Percentiles rank a stretch among this genome's conserved stretches.
Conservation (phyloP, 2,113 vertebrate genomes). For the Potamarius usumacintae region DNA sequence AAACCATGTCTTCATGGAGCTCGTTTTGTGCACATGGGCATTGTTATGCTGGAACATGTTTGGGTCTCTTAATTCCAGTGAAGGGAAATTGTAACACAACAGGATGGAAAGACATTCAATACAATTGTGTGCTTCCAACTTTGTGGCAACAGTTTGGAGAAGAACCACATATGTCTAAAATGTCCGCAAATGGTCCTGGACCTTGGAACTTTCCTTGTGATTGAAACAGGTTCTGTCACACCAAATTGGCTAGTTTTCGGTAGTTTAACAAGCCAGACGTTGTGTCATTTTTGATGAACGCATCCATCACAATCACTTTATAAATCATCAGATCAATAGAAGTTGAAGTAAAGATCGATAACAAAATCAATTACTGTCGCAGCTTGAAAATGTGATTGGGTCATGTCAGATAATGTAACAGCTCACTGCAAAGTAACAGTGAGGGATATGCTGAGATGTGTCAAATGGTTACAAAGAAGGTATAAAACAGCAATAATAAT, state of each 20-base stretch:
- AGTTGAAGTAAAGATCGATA: background rate
- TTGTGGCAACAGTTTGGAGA: no score
- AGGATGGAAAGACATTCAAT: no score
- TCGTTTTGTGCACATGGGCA: no score
- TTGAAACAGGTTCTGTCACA: background rate
- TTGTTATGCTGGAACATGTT: no score
- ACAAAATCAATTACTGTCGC: background rate
- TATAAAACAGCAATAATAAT: background rate
- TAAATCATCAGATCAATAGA: background rate
- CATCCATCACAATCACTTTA: background rate
- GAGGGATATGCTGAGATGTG: background rate
- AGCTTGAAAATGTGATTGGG: background rate
- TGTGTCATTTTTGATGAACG: background rate
- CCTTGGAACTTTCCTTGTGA: background rate
- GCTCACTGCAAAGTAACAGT: background rate
- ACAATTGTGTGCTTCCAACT: no score
- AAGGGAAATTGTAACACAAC: no score
- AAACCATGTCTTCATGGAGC: no score
- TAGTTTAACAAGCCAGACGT: background rate
- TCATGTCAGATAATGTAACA: background rate
- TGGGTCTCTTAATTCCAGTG: no score
- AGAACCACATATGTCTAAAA: background rate
- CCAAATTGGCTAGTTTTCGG: background rate
- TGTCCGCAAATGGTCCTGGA: background rate
- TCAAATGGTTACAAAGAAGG: background rate